These are phyloP conservation scores for Stenodema calcarata DNA, from an alignment of 2,888 invertebrate species.

Conservation along the genomic window DNA sequence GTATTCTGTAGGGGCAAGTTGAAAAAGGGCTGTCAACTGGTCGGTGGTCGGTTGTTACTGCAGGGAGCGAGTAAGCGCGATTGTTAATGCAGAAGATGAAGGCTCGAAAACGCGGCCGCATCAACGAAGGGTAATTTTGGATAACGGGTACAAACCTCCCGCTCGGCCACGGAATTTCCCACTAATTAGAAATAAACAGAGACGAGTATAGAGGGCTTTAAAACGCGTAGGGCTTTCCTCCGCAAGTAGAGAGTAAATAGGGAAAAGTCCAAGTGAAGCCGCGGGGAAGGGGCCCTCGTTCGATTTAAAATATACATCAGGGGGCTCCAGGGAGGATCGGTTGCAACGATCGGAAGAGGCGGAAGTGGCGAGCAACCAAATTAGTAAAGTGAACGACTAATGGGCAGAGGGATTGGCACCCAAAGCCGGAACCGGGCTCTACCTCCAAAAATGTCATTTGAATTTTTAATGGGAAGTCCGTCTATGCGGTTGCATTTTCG, in stretches of 20 bases:
- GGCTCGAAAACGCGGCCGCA: background rate
- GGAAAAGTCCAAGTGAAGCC: constrained; percentile 11
- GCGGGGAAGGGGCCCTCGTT: background rate
- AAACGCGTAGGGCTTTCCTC: too few species aligned
- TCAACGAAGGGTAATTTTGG: background rate
- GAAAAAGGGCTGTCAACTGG: background rate
- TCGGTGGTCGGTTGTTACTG: background rate
- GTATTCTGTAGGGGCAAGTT: too few species aligned
- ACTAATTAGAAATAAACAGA: constrained; percentile 2
- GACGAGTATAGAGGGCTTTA: background rate
- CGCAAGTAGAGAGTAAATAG: background rate
- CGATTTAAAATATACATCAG: constrained; percentile 2
- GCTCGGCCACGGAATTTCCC: background rate
- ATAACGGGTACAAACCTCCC: background rate
- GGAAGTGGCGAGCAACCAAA: background rate
- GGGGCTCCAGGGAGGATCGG: background rate
- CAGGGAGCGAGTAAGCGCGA: background rate
- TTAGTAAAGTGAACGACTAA: constrained; percentile 35
- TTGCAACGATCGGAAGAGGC: background rate
- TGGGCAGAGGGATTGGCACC: constrained; percentile 25
- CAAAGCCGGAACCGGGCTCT: background rate
- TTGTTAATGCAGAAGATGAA: background rate
- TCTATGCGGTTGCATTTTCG: constrained; percentile 7
- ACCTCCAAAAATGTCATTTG: constrained; percentile 31
- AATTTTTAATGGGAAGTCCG: constrained; percentile 6